Evolutionary conservation across 2,888 invertebrate species (phyloP).

Genomic region (Phragmatobia fuliginosa): DNA sequence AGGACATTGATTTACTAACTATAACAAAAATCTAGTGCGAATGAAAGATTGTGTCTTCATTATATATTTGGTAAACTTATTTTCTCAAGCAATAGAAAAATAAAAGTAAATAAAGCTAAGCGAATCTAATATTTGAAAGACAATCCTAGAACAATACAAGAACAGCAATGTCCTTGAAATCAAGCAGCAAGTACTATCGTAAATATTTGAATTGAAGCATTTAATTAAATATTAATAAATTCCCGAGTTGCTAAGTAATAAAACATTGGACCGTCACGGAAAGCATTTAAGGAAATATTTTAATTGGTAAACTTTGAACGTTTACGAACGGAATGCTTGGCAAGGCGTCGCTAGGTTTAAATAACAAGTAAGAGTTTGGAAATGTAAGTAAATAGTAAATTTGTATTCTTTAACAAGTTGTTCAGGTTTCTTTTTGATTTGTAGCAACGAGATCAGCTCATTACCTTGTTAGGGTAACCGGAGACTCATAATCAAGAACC

Average conservation of each 20-base stretch:
- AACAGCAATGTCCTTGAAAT: neutral
- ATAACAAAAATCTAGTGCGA: no score
- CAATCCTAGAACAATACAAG: neutral
- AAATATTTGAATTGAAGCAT: constrained; percentile 1
- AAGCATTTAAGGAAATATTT: constrained; percentile 20
- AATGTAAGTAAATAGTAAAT: neutral
- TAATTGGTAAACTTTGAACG: constrained; percentile 19
- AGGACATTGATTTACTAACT: no score
- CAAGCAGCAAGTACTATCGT: neutral
- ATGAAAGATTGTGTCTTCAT: no score
- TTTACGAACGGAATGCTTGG: constrained; percentile 14
- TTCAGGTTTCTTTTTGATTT: neutral
- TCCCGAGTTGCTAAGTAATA: constrained; percentile 8
- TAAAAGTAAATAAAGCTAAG: neutral
- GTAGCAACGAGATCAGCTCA: neutral
- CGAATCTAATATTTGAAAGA: neutral
- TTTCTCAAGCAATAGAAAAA: neutral
- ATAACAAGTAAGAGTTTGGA: neutral
- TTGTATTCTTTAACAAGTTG: neutral
- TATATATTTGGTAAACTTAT: neutral
- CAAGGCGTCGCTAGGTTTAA: neutral
- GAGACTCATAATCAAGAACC: no score
- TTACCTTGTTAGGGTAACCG: no score
- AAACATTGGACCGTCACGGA: constrained; percentile 5
- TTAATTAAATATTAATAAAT: constrained; percentile 24